Percentiles rank a stretch among this genome's conserved stretches.
Evolutionary conservation across 2,888 invertebrate genomes (phyloP).

Genomic region (Scaeva pyrastri): DNA sequence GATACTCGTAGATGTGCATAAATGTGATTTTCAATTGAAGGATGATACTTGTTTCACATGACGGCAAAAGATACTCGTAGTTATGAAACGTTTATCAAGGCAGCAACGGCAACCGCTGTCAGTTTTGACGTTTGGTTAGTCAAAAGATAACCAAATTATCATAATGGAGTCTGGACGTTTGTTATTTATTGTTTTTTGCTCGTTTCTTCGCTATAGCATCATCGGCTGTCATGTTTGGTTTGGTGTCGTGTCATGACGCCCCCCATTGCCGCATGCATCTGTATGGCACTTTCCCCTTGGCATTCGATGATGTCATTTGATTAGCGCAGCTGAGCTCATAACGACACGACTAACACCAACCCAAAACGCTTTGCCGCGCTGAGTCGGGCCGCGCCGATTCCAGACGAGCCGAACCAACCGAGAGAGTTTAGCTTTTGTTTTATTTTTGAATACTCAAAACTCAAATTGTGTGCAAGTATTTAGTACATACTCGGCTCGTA

Average conservation of each 20-base stretch:
- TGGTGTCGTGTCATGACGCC: constrained; percentile 15
- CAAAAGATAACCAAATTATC: constrained; percentile 33
- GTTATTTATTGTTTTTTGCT: no score
- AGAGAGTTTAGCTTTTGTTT: constrained; percentile 56
- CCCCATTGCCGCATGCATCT: constrained; percentile 47
- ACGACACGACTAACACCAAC: constrained; percentile 12
- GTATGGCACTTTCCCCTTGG: constrained; percentile 65
- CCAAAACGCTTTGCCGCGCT: not conserved
- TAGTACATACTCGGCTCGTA: no score
- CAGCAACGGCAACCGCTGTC: constrained; percentile 9
- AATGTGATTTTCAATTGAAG: constrained; percentile 60
- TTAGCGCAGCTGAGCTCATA: constrained; percentile 61
- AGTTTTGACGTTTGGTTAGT: constrained; percentile 43
- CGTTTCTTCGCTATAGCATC: no score
- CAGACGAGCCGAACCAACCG: not conserved
- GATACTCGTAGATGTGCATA: constrained; percentile 17
- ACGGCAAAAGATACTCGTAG: constrained; percentile 23
- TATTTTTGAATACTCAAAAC: constrained; percentile 60
- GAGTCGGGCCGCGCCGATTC: no score
- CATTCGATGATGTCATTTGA: constrained; percentile 75
- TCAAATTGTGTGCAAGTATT: constrained; percentile 22
- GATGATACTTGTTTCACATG: constrained; percentile 68
- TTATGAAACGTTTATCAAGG: constrained; percentile 58
- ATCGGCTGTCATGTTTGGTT: not conserved
- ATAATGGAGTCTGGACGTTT: constrained; percentile 26